Conservation (phyloP, 2,113 vertebrate genomes). For the Ceyx margarethae region DNA sequence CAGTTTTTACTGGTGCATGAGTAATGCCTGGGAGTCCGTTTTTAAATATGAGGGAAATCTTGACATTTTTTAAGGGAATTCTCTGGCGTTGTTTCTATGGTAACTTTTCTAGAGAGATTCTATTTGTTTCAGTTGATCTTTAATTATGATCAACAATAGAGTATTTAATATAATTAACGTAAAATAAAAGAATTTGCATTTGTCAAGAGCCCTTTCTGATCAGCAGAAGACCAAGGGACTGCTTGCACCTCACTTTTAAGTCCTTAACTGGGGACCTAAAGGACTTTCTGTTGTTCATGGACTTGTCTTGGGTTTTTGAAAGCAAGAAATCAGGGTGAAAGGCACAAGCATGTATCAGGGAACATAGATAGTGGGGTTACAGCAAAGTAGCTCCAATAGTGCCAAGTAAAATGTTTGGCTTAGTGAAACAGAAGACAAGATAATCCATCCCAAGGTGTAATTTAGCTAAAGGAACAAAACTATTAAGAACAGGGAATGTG, state of each 20-base stretch:
- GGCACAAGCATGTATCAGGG: background rate
- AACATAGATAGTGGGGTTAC: background rate
- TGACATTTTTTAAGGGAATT: constrained; percentile 63
- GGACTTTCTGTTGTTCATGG: background rate
- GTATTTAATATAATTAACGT: background rate
- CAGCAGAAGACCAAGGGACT: background rate
- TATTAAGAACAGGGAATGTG: background rate
- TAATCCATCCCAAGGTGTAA: background rate
- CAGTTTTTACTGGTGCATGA: constrained; percentile 47
- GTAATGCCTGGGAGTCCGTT: constrained; percentile 36
- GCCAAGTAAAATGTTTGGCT: background rate
- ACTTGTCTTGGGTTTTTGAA: background rate
- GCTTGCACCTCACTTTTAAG: background rate
- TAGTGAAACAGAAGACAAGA: background rate
- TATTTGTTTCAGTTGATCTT: constrained; percentile 43
- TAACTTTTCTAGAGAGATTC: constrained; percentile 16
- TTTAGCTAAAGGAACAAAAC: background rate
- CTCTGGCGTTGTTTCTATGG: constrained; percentile 55
- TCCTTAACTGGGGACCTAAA: background rate
- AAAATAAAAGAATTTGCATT: background rate
- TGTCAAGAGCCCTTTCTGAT: background rate
- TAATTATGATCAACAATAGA: constrained; percentile 46
- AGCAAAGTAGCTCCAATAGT: background rate
- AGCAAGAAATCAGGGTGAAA: background rate
- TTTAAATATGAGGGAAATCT: constrained; percentile 57